Conservation (phyloP, 1,140 invertebrate species). For the Brachionus asplanchnoidis region DNA sequence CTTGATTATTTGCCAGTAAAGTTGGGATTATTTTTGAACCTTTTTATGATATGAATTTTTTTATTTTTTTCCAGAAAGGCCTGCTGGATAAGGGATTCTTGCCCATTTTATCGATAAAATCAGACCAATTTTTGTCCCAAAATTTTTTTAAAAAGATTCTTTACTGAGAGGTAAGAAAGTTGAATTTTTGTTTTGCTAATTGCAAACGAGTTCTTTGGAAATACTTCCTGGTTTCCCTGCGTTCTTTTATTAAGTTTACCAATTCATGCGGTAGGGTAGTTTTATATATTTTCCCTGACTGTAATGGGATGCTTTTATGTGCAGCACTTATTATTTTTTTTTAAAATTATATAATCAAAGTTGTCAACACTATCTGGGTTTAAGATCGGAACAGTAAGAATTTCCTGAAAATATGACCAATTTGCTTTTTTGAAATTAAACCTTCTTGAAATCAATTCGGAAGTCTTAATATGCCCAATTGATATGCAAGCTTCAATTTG, state of each 20-base stretch:
- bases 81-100: too few relatives aligned
- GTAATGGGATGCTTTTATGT: neutral
- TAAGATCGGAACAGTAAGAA: neutral
- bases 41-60: neutral
- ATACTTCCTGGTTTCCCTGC: too few relatives aligned
- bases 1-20: neutral
- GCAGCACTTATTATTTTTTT: neutral
- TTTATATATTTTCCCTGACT: neutral
- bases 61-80: too few relatives aligned
- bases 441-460: neutral
- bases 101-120: neutral
- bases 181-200: neutral
- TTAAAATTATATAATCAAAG: neutral
- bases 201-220: too few relatives aligned
- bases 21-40: neutral
- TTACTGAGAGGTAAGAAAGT: neutral
- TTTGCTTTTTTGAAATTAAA: neutral
- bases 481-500: neutral
- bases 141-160: neutral
- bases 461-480: conserved; percentile 46
- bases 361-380: neutral
- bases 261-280: neutral
- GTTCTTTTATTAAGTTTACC: too few relatives aligned
- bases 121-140: neutral
- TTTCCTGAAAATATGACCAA: neutral